Evolutionary conservation across 92 coral and sea anemone species (phyloP).

Genomic region (Siderastrea radians): DNA sequence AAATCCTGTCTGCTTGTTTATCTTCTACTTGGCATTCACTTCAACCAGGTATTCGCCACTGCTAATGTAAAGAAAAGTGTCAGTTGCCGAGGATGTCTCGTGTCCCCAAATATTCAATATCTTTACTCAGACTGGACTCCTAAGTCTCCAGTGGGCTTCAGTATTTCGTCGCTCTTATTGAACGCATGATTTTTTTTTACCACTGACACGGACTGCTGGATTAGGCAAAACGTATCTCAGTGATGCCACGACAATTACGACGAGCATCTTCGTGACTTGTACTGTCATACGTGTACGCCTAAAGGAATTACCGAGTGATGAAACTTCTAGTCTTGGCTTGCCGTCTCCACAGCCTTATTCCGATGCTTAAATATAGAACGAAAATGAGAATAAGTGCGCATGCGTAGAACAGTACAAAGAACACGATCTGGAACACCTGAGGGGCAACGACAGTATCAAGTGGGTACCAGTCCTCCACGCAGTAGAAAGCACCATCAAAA

Average conservation of each 20-base stretch:
- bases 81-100: too few relatives aligned
- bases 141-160: too few relatives aligned
- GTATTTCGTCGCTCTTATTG: too few relatives aligned
- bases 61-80: too few relatives aligned
- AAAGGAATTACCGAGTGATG: constrained; percentile 22
- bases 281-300: constrained; percentile 29
- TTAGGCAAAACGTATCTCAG: too few relatives aligned
- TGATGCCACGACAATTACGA: constrained; percentile 22
- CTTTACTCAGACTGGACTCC: too few relatives aligned
- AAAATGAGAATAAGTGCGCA: constrained; percentile 69
- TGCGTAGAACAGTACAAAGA: constrained; percentile 58
- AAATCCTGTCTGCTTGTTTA: too few relatives aligned
- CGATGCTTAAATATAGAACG: constrained; percentile 56
- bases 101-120: too few relatives aligned
- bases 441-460: constrained; percentile 40
- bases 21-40: too few relatives aligned
- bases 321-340: constrained; percentile 17
- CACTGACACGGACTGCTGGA: too few relatives aligned
- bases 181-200: too few relatives aligned
- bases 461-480: constrained; percentile 80
- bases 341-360: constrained; percentile 61
- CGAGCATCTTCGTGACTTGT: constrained; percentile 41
- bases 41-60: too few relatives aligned
- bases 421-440: constrained; percentile 64
- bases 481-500: constrained; percentile 45